Base-by-base conservation (phyloP, 2,113 vertebrate species). In the Beaufortia kweichowensis region DNA sequence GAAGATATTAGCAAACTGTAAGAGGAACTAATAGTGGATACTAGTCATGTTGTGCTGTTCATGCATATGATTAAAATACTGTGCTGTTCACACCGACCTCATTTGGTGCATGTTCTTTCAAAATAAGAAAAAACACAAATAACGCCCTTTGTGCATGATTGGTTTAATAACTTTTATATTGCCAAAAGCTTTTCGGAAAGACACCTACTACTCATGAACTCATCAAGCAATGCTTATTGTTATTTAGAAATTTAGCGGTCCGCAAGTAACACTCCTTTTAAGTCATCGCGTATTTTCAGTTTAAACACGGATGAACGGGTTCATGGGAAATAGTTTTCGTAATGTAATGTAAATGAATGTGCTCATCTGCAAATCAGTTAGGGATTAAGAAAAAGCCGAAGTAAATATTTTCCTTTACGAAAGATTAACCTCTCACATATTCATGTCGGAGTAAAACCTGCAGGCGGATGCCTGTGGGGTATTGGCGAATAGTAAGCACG, bases 291-390 rank as follows among this genome's bases (percentile, higher is more conserved):
- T 81, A 80, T 79, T 83, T 82, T 85, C 82, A 86, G 85, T 74
- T 81, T 21, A 29, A 68, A 60, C 79, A 82, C 69, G 67, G 73
- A 79, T 62, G 4, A 84, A 55, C 82, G 29, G 29, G 28, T 23
- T 41, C 68, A 31, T 11, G 50, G 14, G 79, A 82, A 65, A 85
- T 79, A 15, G 14, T 55, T 74, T 75, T 81, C 72, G 43, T 83
- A 83, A 83, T 86, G 60, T 72, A 64, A 86, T 79, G 64, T 79
- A 84, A 83, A 87, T 86, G 53, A 84, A 81, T 83, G 73, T 79
- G 62, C 73, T 86, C 86, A 85, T 79, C 83, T 84, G 81, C 88
- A 78, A 88, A 91, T 90, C 84, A 85, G 70, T 86, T 85, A 85
- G 73, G 79, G 76, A 87, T 85, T 87, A 86, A 74, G 50, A 75